phyloP scores from a whole-genome alignment of 1,140 invertebrate species.

The Trichomalopsis sarcophagae region DNA sequence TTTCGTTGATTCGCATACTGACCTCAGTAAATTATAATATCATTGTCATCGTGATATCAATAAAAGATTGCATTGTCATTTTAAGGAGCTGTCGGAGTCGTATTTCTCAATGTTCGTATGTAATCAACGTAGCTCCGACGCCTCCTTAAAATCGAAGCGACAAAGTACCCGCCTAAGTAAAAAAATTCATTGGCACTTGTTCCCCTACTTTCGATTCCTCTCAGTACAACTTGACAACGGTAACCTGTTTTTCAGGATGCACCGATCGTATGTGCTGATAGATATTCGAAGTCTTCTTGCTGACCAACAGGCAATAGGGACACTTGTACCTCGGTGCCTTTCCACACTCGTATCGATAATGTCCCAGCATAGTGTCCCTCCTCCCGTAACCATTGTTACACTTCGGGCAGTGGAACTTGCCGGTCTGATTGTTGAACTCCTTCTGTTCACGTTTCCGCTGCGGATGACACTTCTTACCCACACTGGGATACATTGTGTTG shows the following conservation, averaged over 20 bases:
- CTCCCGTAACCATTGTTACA: constrained; percentile 72
- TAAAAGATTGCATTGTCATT: no score
- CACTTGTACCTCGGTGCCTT: constrained; percentile 78
- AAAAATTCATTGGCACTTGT: neutral
- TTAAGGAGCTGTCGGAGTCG: no score
- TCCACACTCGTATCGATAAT: constrained; percentile 77
- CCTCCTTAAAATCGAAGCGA: no score
- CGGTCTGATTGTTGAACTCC: constrained; percentile 66
- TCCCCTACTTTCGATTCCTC: neutral
- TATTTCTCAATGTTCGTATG: no score
- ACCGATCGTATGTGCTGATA: constrained; percentile 70
- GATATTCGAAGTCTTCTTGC: constrained; percentile 71
- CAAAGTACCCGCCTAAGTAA: neutral
- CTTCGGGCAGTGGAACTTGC: constrained; percentile 71
- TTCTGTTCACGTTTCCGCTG: constrained; percentile 52
- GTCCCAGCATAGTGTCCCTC: constrained; percentile 70
- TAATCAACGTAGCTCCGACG: no score
- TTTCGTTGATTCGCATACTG: neutral
- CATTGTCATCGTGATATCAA: no score
- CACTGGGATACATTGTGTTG: neutral
- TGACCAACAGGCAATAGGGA: constrained; percentile 72
- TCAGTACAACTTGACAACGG: constrained; percentile 68
- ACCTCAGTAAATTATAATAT: neutral
- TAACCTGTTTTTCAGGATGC: constrained; percentile 66
- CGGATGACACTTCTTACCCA: neutral